A percentile compares a stretch with the other conserved stretches of the same genome.
phyloP scores from a whole-genome alignment of 1,140 invertebrate genomes.

The Amyelois transitella region DNA sequence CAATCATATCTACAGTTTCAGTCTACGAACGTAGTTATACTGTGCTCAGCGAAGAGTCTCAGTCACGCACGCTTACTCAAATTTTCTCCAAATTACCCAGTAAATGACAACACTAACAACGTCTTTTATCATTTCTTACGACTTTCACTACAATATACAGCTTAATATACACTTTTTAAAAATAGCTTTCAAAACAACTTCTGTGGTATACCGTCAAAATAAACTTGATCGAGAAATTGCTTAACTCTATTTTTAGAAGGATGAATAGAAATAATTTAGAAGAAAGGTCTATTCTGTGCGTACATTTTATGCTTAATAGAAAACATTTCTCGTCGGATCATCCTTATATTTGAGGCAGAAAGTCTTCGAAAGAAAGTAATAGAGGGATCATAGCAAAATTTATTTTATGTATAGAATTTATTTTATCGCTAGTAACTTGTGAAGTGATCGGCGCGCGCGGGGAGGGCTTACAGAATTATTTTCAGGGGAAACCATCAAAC shows the following conservation, averaged over 20 bases:
- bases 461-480: slow-evolving; percentile 55
- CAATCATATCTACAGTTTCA: too few species aligned
- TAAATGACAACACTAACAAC: not conserved
- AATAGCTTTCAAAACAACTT: too few species aligned
- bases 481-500: slow-evolving; percentile 58
- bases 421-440: slow-evolving; percentile 50
- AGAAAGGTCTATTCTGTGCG: slow-evolving; percentile 35
- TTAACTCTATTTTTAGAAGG: not conserved
- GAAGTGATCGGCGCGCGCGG: slow-evolving; percentile 40
- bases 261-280: slow-evolving; percentile 4
- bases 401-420: slow-evolving; percentile 57
- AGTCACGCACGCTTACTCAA: not conserved
- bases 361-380: slow-evolving; percentile 52
- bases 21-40: too few species aligned
- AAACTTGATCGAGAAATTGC: too few species aligned
- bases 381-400: slow-evolving; percentile 62
- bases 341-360: slow-evolving; percentile 48
- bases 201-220: too few species aligned
- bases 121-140: not conserved
- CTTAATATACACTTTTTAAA: too few species aligned
- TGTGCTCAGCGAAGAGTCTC: too few species aligned
- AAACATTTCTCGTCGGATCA: slow-evolving; percentile 57
- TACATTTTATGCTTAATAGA: too few species aligned
- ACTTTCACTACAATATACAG: not conserved
- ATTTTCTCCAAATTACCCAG: not conserved